Evolutionary conservation across 2,888 invertebrate species (phyloP).

Genomic region (Drosophila imparisetae): DNA sequence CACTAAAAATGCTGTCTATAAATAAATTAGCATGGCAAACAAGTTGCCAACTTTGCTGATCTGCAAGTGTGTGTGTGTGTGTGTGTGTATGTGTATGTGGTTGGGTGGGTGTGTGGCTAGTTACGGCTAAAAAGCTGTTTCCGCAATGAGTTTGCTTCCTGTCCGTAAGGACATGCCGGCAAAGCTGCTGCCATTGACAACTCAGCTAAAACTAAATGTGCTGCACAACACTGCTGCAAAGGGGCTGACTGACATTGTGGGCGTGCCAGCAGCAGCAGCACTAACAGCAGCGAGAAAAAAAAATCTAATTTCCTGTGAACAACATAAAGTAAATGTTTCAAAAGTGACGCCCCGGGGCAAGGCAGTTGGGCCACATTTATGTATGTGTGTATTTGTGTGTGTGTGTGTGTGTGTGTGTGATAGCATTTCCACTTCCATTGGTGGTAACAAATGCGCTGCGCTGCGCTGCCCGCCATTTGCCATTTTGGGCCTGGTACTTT

Average conservation of each 20-base stretch:
- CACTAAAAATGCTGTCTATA: conserved; percentile 68
- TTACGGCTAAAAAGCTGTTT: conserved; percentile 80
- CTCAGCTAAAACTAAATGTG: conserved; percentile 75
- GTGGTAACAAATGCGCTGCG: conserved; percentile 70
- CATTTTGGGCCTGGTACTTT: conserved; percentile 66
- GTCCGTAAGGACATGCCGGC: conserved; percentile 70
- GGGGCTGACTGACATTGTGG: conserved; percentile 31
- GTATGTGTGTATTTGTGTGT: conserved; percentile 6
- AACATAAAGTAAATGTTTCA: conserved; percentile 81
- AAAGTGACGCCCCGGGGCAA: conserved; percentile 66
- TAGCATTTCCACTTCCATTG: conserved; percentile 64
- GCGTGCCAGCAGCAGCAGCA: conserved; percentile 39
- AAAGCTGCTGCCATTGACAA: conserved; percentile 71
- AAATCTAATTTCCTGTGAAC: conserved; percentile 81
- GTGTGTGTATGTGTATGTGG: conserved; percentile 15
- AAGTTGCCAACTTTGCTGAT: conserved; percentile 58
- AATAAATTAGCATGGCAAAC: conserved; percentile 81
- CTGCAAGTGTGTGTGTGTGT: conserved; percentile 16
- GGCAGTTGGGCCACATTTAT: conserved; percentile 13
- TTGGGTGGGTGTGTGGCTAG: conserved; percentile 56
- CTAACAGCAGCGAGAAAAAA: conserved; percentile 32
- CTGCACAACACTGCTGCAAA: conserved; percentile 52
- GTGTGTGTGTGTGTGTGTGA: conserved; percentile 56
- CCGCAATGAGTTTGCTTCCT: conserved; percentile 80
- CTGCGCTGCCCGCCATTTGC: conserved; percentile 72